Conservation (phyloP, 2,797 vertebrate species). For the Etheostoma nigrum region DNA sequence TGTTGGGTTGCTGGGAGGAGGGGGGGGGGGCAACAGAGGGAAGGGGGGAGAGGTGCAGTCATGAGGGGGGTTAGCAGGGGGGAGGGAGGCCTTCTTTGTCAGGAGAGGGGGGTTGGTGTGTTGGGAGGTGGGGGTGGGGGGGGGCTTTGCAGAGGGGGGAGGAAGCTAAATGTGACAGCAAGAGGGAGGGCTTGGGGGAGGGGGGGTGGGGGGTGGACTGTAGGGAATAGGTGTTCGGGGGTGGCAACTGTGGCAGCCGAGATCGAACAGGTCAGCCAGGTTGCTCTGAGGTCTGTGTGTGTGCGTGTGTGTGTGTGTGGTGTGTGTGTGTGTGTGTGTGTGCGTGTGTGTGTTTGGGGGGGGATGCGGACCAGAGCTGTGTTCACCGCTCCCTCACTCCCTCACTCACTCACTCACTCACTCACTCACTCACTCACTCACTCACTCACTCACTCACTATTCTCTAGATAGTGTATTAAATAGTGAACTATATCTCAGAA, state of each 20-base stretch:
- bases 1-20: constrained; percentile 19
- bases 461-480: too few relatives aligned
- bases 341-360: background rate
- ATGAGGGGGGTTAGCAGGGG: background rate
- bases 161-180: constrained; percentile 60
- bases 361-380: constrained; percentile 19
- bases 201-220: constrained; percentile 19
- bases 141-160: constrained; percentile 31
- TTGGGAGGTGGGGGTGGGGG: constrained; percentile 36
- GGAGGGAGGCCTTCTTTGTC: constrained; percentile 54
- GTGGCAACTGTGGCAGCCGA: constrained; percentile 45
- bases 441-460: too few relatives aligned
- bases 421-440: too few relatives aligned
- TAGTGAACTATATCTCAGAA: too few relatives aligned
- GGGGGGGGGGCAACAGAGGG: constrained; percentile 36
- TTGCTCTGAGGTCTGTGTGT: constrained; percentile 45
- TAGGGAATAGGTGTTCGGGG: constrained; percentile 56
- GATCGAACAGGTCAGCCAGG: constrained; percentile 59
- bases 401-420: too few relatives aligned
- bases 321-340: too few relatives aligned
- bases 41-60: background rate
- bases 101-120: constrained; percentile 48
- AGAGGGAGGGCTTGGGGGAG: constrained; percentile 16
- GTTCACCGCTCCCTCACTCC: too few relatives aligned
- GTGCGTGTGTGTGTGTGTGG: too few relatives aligned